Evolutionary conservation across 2,113 vertebrate genomes (phyloP).

Genomic region (Oenanthe melanoleuca): DNA sequence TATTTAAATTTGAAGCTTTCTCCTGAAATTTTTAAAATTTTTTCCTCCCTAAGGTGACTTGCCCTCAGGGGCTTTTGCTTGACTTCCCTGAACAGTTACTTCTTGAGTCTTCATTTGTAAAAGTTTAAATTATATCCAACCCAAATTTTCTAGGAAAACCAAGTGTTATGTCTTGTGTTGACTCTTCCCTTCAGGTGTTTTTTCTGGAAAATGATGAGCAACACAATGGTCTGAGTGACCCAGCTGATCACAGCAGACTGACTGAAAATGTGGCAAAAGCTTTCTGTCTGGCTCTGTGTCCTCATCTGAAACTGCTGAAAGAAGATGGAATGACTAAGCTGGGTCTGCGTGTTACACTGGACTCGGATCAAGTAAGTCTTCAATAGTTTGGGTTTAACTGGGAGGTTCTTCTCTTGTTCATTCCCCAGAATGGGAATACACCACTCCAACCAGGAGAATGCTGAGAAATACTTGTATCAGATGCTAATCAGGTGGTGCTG

Average conservation of each 20-base stretch:
- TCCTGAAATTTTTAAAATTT: neutral
- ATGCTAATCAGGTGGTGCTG: neutral
- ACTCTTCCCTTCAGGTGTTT: conserved; percentile 83
- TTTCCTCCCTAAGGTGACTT: neutral
- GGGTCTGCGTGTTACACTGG: conserved; percentile 91
- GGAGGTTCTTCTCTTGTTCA: neutral
- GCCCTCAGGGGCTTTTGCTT: neutral
- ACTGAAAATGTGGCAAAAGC: conserved; percentile 94
- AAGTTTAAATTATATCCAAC: neutral
- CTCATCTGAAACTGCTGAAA: conserved; percentile 94
- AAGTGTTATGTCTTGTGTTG: neutral
- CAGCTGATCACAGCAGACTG: conserved; percentile 94
- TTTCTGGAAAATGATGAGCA: conserved; percentile 96
- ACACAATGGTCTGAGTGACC: conserved; percentile 87
- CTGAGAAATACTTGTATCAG: neutral
- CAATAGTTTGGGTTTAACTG: neutral
- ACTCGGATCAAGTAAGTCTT: conserved; percentile 89
- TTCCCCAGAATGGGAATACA: neutral
- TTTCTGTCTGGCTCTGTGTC: conserved; percentile 93
- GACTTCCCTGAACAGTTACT: neutral
- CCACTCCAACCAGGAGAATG: neutral
- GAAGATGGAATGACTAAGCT: conserved; percentile 98
- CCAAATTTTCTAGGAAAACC: neutral
- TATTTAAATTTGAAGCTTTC: neutral
- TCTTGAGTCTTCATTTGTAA: neutral